These are phyloP conservation scores for Theonella swinhoei DNA, from an alignment of 37 sponge, comb jelly and placozoan genomes.

Conservation along the genomic window DNA sequence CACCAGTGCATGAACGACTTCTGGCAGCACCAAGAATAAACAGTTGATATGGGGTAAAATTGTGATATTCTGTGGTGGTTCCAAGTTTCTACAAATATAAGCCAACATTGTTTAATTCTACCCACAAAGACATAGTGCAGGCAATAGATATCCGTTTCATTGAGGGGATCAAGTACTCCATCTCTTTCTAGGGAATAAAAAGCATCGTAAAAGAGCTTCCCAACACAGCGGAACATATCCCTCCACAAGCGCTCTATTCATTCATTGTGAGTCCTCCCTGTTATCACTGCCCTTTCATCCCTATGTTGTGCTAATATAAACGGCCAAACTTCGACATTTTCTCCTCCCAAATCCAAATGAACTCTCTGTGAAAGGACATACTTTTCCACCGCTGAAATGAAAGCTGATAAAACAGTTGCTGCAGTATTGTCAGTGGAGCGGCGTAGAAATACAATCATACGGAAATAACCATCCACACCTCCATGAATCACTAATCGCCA, in stretches of 20 bases:
- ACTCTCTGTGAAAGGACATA: slow-evolving; percentile 48
- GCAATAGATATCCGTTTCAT: slow-evolving; percentile 27
- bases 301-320: slow-evolving; percentile 39
- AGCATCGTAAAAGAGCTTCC: slow-evolving; percentile 20
- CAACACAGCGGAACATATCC: slow-evolving; percentile 26
- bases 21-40: too few species aligned
- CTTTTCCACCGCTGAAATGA: slow-evolving; percentile 21
- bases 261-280: slow-evolving; percentile 52
- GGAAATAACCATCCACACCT: slow-evolving; percentile 48
- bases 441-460: slow-evolving; percentile 28
- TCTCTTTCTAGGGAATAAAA: slow-evolving; percentile 37
- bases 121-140: too few species aligned
- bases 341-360: slow-evolving; percentile 48
- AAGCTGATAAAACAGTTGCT: slow-evolving; percentile 21
- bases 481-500: slow-evolving; percentile 58
- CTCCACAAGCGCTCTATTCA: slow-evolving; percentile 53
- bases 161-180: slow-evolving; percentile 27
- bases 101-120: too few species aligned
- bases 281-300: slow-evolving; percentile 9
- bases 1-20: too few species aligned
- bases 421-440: slow-evolving; percentile 38
- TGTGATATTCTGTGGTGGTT: too few species aligned
- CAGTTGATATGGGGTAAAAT: too few species aligned
- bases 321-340: slow-evolving; percentile 35
- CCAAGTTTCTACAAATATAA: too few species aligned